Evolutionary conservation across 1,140 invertebrate genomes (phyloP).

Genomic region (Micrasema longulum): DNA sequence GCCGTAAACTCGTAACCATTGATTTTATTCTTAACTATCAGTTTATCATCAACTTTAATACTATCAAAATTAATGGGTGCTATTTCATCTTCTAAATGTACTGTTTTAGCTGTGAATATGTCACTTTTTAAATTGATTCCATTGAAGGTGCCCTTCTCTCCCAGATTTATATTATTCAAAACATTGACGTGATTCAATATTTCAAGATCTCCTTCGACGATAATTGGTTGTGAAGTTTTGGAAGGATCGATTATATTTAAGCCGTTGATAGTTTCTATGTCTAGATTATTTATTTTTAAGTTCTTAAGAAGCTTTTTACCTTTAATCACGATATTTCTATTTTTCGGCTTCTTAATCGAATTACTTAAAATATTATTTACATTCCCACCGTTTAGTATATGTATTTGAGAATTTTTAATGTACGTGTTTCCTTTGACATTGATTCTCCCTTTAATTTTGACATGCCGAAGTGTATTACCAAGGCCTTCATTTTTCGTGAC

Average conservation of each 20-base stretch:
- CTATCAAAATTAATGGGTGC: slow-evolving; percentile 51
- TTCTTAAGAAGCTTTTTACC: slow-evolving; percentile 51
- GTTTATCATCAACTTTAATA: slow-evolving; percentile 51
- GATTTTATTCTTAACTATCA: slow-evolving; percentile 53
- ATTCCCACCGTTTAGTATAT: slow-evolving; percentile 39
- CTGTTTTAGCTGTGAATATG: slow-evolving; percentile 38
- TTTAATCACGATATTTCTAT: slow-evolving; percentile 43
- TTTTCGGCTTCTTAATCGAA: slow-evolving; percentile 39
- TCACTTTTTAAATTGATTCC: slow-evolving; percentile 50
- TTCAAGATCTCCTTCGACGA: slow-evolving; percentile 43
- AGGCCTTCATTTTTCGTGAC: slow-evolving; percentile 43
- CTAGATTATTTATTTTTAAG: slow-evolving; percentile 51
- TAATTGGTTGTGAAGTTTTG: slow-evolving; percentile 22
- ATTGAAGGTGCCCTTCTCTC: slow-evolving; percentile 46
- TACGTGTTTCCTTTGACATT: slow-evolving; percentile 56
- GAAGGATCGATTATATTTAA: slow-evolving; percentile 41
- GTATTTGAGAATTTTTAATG: slow-evolving; percentile 49
- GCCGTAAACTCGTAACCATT: slow-evolving; percentile 48
- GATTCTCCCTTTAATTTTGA: slow-evolving; percentile 51
- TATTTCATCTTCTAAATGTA: slow-evolving; percentile 8
- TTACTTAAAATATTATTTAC: slow-evolving; percentile 44
- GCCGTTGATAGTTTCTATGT: slow-evolving; percentile 50
- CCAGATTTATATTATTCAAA: slow-evolving; percentile 42
- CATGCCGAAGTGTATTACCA: slow-evolving; percentile 21
- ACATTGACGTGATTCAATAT: slow-evolving; percentile 44